These are phyloP conservation scores for Hirtodrosophila cameraria DNA, from an alignment of 2,888 invertebrate species.

Conservation along the genomic window DNA sequence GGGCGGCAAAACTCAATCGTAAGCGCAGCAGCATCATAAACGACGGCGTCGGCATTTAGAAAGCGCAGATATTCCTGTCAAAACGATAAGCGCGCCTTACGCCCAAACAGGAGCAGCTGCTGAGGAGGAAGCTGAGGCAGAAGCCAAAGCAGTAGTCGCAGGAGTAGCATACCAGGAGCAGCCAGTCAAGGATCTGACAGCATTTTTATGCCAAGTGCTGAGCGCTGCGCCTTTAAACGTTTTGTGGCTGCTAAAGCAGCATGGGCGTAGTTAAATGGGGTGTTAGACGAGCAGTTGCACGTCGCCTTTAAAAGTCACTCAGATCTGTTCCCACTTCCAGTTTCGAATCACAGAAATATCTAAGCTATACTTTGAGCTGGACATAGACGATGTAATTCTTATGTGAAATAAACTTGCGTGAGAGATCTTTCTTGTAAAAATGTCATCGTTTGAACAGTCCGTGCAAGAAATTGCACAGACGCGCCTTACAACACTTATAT, in stretches of 20 bases:
- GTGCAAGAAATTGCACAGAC: no score
- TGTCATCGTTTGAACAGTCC: no score
- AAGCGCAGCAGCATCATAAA: slow-evolving; percentile 76
- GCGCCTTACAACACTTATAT: no score
- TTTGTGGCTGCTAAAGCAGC: slow-evolving; percentile 54
- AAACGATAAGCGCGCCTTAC: slow-evolving; percentile 79
- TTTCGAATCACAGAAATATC: no score
- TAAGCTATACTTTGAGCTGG: no score
- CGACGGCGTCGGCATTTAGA: slow-evolving; percentile 79
- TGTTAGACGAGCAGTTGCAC: no score
- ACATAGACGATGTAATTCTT: no score
- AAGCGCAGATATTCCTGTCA: slow-evolving; percentile 80
- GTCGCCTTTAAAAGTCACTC: no score
- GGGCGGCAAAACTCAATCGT: slow-evolving; percentile 66
- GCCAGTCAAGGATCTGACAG: slow-evolving; percentile 41
- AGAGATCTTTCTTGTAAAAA: no score
- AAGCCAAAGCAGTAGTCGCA: slow-evolving; percentile 10
- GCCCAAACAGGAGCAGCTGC: slow-evolving; percentile 15
- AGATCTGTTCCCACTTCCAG: no score
- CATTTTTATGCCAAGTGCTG: slow-evolving; percentile 76
- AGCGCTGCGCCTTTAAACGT: slow-evolving; percentile 76
- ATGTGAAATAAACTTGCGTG: no score
- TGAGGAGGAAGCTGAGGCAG: slow-evolving; percentile 2
- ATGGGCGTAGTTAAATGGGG: no score
- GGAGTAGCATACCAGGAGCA: slow-evolving; percentile 21